phyloP scores from a whole-genome alignment of 2,888 invertebrate species.

The Ommatoiulus sabulosus region DNA sequence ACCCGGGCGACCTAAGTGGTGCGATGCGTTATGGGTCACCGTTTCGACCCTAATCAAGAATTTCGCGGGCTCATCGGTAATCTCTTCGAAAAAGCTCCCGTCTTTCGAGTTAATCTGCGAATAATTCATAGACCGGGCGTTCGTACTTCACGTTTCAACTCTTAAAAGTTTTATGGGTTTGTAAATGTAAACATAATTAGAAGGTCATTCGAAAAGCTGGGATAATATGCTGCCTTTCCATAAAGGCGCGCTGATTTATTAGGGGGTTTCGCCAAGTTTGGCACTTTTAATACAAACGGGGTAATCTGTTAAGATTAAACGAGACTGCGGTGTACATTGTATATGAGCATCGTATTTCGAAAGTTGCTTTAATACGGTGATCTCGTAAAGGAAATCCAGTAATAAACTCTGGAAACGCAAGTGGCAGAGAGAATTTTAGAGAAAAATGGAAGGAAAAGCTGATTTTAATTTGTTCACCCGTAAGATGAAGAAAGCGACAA shows the following conservation, averaged over 20 bases:
- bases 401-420: too few relatives aligned
- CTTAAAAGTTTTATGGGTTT: slow-evolving; percentile 13
- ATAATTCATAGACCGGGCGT: neutral
- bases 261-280: neutral
- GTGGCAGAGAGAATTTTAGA: too few relatives aligned
- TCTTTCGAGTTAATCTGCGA: slow-evolving; percentile 3
- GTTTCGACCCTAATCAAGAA: neutral
- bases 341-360: neutral
- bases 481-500: too few relatives aligned
- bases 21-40: neutral
- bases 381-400: too few relatives aligned
- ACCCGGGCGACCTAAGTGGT: neutral
- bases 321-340: neutral
- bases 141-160: neutral
- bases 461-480: too few relatives aligned
- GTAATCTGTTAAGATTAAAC: slow-evolving; percentile 38
- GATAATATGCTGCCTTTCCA: neutral
- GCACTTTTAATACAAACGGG: neutral
- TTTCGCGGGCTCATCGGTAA: neutral
- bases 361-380: too few relatives aligned
- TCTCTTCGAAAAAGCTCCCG: neutral
- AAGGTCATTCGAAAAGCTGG: neutral
- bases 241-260: slow-evolving; percentile 5
- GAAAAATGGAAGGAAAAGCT: too few relatives aligned
- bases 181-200: slow-evolving; percentile 41